Evolutionary conservation across 2,888 invertebrate genomes (phyloP).

Genomic region (Rhabditoides inermis): DNA sequence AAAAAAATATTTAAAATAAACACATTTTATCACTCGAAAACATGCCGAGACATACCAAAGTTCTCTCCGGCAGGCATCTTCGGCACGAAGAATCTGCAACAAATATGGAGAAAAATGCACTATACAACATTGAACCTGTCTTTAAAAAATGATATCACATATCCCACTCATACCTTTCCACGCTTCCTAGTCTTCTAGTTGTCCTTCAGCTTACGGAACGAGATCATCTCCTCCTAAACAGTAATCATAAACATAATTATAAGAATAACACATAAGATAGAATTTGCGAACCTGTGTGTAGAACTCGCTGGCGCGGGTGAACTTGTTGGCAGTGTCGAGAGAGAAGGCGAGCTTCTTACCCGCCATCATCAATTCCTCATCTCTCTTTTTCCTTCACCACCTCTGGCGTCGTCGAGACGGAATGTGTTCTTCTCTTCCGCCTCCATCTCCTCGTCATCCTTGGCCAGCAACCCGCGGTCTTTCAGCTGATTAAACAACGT

Average conservation of each 20-base stretch:
- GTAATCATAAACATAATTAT: neutral
- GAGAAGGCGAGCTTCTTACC: conserved; percentile 62
- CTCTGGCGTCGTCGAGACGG: conserved; percentile 38
- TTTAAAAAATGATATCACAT: too few species aligned
- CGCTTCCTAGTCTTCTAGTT: conserved; percentile 30
- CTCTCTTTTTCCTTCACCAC: conserved; percentile 38
- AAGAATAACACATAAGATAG: too few species aligned
- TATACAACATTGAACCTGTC: too few species aligned
- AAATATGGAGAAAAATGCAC: too few species aligned
- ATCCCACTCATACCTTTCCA: conserved; percentile 4
- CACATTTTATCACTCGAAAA: neutral
- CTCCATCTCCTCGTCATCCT: conserved; percentile 89
- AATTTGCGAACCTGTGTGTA: conserved; percentile 60
- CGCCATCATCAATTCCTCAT: conserved; percentile 26
- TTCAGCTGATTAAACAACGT: conserved; percentile 11
- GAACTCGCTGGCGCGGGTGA: conserved; percentile 75
- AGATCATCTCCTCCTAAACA: conserved; percentile 65
- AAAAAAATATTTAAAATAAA: neutral
- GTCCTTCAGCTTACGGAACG: conserved; percentile 48
- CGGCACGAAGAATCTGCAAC: conserved; percentile 35
- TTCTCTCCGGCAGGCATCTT: conserved; percentile 36
- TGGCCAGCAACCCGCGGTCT: conserved; percentile 63
- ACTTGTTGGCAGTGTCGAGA: conserved; percentile 56
- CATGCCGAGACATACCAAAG: conserved; percentile 14
- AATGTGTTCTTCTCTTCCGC: conserved; percentile 54